phyloP scores from a whole-genome alignment of 2,888 invertebrate genomes.

The Incurvaria masculella region DNA sequence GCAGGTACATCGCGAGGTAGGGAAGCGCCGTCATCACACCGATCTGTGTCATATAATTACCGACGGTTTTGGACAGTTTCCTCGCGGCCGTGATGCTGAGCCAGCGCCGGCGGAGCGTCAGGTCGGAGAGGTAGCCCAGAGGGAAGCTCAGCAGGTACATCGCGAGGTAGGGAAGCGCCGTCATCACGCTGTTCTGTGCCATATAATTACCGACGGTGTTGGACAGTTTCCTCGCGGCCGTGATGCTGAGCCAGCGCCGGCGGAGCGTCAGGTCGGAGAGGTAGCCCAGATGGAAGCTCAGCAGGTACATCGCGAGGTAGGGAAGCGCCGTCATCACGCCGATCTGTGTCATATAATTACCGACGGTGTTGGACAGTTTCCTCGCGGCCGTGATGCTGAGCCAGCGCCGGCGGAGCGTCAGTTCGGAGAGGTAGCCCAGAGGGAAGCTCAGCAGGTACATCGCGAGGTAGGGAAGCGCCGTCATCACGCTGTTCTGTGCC shows the following conservation, averaged over 20 bases:
- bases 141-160: constrained; percentile 32
- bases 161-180: constrained; percentile 22
- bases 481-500: constrained; percentile 38
- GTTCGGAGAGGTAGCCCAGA: constrained; percentile 45
- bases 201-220: constrained; percentile 30
- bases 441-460: constrained; percentile 32
- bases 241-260: constrained; percentile 30
- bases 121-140: constrained; percentile 45
- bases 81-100: constrained; percentile 36
- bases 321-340: constrained; percentile 41
- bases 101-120: constrained; percentile 33
- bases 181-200: constrained; percentile 38
- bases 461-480: constrained; percentile 22
- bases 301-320: constrained; percentile 17
- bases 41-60: constrained; percentile 24
- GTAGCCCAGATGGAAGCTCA: constrained; percentile 37
- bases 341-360: constrained; percentile 24
- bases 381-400: constrained; percentile 36
- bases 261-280: constrained; percentile 48
- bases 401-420: constrained; percentile 33
- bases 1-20: constrained; percentile 17
- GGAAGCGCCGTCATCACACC: constrained; percentile 41
- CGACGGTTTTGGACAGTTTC: constrained; percentile 35
- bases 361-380: constrained; percentile 35
- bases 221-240: constrained; percentile 36